A percentile compares a stretch with the other conserved stretches of the same genome.
Evolutionary conservation across 2,888 invertebrate genomes (phyloP).

Genomic region (Campopleginae sp.): DNA sequence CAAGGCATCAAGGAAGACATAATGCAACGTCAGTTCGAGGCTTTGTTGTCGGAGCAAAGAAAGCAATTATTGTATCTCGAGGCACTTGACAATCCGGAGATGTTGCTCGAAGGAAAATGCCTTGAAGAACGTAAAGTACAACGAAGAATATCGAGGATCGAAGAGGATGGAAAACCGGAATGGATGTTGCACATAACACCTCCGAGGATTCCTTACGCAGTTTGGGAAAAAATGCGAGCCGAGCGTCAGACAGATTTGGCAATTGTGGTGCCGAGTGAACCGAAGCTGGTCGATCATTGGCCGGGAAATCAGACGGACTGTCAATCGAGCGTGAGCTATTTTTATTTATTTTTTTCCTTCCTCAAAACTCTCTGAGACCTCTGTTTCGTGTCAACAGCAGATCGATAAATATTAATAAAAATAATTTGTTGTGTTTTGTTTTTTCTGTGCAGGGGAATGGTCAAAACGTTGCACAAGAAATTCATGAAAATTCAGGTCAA

Average conservation of each 20-base stretch:
- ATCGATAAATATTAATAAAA: too few relatives aligned
- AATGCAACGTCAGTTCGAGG: constrained; percentile 79
- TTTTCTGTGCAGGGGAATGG: not conserved
- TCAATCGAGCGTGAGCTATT: constrained; percentile 34
- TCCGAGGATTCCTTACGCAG: constrained; percentile 73
- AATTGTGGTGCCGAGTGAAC: not conserved
- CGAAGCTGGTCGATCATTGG: not conserved
- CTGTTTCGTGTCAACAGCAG: too few relatives aligned
- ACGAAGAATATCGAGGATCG: constrained; percentile 58
- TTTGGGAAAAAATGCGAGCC: constrained; percentile 63
- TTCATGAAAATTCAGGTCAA: constrained; percentile 15
- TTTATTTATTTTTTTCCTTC: not conserved
- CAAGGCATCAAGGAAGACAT: constrained; percentile 77
- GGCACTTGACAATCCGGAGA: constrained; percentile 51
- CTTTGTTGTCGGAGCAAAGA: constrained; percentile 77
- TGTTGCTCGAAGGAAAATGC: not conserved
- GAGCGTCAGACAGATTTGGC: constrained; percentile 22
- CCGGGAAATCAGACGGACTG: not conserved
- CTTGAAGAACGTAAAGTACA: constrained; percentile 28
- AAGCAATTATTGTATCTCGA: constrained; percentile 74
- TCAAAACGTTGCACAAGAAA: not conserved
- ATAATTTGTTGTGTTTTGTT: too few relatives aligned
- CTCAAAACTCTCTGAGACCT: too few relatives aligned
- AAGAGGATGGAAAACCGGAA: constrained; percentile 77
- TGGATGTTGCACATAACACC: constrained; percentile 80